Percentiles rank a stretch among this genome's conserved stretches.
Evolutionary conservation across 2,888 invertebrate species (phyloP).

Genomic region (Lagria hirta): DNA sequence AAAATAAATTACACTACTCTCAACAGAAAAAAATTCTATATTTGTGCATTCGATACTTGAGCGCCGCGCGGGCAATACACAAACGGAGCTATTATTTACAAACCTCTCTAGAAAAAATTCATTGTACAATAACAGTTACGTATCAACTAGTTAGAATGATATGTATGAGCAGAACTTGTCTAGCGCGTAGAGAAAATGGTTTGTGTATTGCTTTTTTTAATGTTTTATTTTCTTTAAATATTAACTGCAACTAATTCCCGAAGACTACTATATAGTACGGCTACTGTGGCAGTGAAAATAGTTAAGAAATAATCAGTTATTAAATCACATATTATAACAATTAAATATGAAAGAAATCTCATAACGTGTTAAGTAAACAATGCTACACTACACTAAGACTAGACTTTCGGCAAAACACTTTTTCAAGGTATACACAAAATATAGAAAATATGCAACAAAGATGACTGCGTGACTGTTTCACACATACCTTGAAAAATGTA

Average conservation of each 20-base stretch:
- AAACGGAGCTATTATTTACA: conserved; percentile 36
- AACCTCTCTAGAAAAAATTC: conserved; percentile 14
- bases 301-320: conserved; percentile 28
- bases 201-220: conserved; percentile 38
- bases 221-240: conserved; percentile 26
- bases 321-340: too few species aligned
- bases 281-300: conserved; percentile 50
- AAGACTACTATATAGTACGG: too few species aligned
- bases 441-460: conserved; percentile 10
- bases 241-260: conserved; percentile 22
- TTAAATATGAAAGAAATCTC: conserved; percentile 15
- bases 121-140: conserved; percentile 22
- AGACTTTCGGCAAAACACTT: conserved; percentile 42
- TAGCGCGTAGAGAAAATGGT: conserved; percentile 17
- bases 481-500: conserved; percentile 38
- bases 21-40: conserved; percentile 27
- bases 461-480: conserved; percentile 9
- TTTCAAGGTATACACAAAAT: conserved; percentile 30
- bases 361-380: conserved; percentile 19
- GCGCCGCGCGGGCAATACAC: conserved; percentile 46
- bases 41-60: conserved; percentile 46
- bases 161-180: conserved; percentile 48
- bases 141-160: conserved; percentile 49
- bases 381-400: conserved; percentile 38
- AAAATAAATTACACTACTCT: conserved; percentile 22